Conservation (phyloP, 2,888 invertebrate genomes). For the Caenorhabditis angaria region DNA sequence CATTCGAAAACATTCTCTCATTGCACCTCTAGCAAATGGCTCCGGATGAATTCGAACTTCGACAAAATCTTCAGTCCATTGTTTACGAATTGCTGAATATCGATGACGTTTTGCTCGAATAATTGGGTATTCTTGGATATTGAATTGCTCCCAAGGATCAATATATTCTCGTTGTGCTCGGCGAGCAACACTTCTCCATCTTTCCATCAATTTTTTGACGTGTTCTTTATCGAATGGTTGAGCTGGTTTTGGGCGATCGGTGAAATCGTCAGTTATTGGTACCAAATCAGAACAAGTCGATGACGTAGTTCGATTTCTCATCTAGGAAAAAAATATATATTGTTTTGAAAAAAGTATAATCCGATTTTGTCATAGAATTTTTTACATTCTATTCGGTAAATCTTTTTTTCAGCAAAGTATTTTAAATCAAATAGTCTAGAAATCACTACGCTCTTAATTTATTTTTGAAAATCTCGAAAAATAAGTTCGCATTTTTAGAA, state of each 20-base stretch:
- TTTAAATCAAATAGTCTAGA: too few relatives aligned
- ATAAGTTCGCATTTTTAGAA: too few relatives aligned
- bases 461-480: too few relatives aligned
- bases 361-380: too few relatives aligned
- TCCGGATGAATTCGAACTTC: constrained; percentile 72
- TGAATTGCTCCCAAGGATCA: constrained; percentile 76
- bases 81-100: constrained; percentile 75
- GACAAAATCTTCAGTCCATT: constrained; percentile 75
- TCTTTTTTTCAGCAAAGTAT: too few relatives aligned
- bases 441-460: too few relatives aligned
- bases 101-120: constrained; percentile 75
- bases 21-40: constrained; percentile 77
- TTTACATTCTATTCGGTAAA: too few relatives aligned
- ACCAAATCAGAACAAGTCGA: constrained; percentile 8
- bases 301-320: background rate
- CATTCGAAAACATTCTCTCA: constrained; percentile 77
- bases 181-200: constrained; percentile 47
- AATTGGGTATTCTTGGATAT: constrained; percentile 73
- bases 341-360: background rate
- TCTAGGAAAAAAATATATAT: background rate
- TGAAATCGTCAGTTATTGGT: constrained; percentile 6
- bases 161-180: constrained; percentile 54
- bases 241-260: constrained; percentile 6
- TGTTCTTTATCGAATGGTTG: constrained; percentile 16
- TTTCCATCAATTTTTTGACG: constrained; percentile 34